These are phyloP conservation scores for Scaptodrosophila latifasciaeformis DNA, from an alignment of 2,888 invertebrate genomes.

Conservation along the genomic window DNA sequence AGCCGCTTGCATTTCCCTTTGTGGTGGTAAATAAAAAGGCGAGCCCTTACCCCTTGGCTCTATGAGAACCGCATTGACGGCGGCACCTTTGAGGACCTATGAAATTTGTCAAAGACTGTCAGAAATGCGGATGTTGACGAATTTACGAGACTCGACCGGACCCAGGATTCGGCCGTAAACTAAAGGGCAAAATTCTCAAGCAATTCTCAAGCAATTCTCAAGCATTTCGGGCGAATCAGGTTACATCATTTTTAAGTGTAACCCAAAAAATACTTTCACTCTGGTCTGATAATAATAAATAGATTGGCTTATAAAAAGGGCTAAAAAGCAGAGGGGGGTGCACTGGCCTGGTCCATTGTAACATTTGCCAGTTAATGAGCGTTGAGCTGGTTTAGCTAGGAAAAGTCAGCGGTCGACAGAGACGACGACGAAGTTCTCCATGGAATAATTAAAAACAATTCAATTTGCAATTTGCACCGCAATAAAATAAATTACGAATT, in stretches of 20 bases:
- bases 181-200: no score
- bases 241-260: no score
- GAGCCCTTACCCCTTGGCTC: no score
- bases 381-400: no score
- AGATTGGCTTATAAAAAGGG: slow-evolving; percentile 1
- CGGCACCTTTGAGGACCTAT: slow-evolving; percentile 43
- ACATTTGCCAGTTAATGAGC: no score
- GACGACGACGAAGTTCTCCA: slow-evolving; percentile 11
- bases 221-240: no score
- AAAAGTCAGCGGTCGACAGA: slow-evolving; percentile 24
- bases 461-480: slow-evolving; percentile 71
- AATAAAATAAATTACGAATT: slow-evolving; percentile 67
- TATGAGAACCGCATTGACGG: no score
- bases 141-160: slow-evolving; percentile 34
- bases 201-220: no score
- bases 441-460: slow-evolving; percentile 55
- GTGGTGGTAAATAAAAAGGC: slow-evolving; percentile 6
- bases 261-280: no score
- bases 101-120: slow-evolving; percentile 59
- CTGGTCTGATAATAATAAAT: not conserved
- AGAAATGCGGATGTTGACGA: slow-evolving; percentile 44
- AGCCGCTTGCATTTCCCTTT: no score
- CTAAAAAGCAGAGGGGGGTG: not conserved
- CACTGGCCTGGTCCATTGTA: slow-evolving; percentile 11
- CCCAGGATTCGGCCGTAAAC: not conserved